These are phyloP conservation scores for Chrysolina oricalcia DNA, from an alignment of 2,888 invertebrate genomes.

Conservation along the genomic window DNA sequence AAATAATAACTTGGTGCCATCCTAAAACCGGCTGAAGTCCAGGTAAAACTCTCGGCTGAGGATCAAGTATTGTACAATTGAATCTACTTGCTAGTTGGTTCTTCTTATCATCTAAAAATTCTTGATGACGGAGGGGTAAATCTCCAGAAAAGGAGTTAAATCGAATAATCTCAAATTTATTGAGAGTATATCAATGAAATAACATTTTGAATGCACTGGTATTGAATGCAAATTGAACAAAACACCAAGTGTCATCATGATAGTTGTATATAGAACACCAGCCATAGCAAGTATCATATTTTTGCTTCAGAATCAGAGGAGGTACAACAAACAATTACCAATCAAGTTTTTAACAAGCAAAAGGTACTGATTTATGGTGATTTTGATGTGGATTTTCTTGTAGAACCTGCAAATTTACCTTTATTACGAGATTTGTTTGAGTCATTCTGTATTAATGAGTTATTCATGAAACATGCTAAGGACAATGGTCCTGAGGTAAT, in stretches of 20 bases:
- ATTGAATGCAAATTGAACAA: constrained; percentile 3
- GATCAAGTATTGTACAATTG: too few species aligned
- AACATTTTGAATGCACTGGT: not conserved
- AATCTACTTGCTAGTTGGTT: too few species aligned
- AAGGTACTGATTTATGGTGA: constrained; percentile 1
- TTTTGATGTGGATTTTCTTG: not conserved
- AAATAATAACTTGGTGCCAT: too few species aligned
- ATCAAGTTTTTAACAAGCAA: not conserved
- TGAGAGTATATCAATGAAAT: not conserved
- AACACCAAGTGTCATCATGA: not conserved
- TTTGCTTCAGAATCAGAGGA: not conserved
- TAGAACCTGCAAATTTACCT: not conserved
- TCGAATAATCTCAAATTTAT: not conserved
- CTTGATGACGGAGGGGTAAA: too few species aligned
- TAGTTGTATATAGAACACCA: not conserved
- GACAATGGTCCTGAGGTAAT: not conserved
- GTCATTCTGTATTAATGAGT: not conserved
- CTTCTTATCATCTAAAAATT: too few species aligned
- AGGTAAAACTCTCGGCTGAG: too few species aligned
- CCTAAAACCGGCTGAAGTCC: too few species aligned
- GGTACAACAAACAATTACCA: not conserved
- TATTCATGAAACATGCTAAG: not conserved
- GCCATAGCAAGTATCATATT: not conserved
- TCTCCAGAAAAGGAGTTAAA: not conserved
- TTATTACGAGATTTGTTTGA: not conserved